Percentiles rank a stretch among this genome's conserved stretches.
These are phyloP conservation scores for Pegoplata infirma DNA, from an alignment of 2,888 invertebrate genomes.

Conservation along the genomic window DNA sequence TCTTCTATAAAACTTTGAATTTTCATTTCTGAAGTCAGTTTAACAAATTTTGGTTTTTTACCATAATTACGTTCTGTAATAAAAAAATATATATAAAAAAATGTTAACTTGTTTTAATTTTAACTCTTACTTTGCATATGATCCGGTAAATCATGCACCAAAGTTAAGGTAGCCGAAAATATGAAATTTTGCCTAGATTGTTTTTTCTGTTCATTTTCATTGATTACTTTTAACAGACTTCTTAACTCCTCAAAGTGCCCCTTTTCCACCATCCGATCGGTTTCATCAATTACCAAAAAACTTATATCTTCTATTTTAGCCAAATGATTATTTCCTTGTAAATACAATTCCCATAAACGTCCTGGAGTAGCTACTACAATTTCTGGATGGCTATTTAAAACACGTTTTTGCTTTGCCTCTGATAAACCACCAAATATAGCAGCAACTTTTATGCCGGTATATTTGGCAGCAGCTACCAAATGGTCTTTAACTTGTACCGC, in stretches of 20 bases:
- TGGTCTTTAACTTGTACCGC: conserved; percentile 96
- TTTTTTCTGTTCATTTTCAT: conserved; percentile 82
- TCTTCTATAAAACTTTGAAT: conserved; percentile 87
- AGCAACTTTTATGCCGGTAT: conserved; percentile 86
- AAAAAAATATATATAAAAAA: conserved; percentile 12
- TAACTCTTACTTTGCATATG: conserved; percentile 82
- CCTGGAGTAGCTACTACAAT: conserved; percentile 98
- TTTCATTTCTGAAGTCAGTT: conserved; percentile 87
- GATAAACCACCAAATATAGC: conserved; percentile 97
- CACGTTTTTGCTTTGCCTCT: conserved; percentile 93
- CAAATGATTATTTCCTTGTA: conserved; percentile 87
- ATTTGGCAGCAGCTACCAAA: conserved; percentile 87
- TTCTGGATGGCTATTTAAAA: conserved; percentile 90
- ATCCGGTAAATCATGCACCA: conserved; percentile 91
- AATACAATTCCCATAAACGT: conserved; percentile 94
- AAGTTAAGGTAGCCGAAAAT: conserved; percentile 97
- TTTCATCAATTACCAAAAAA: conserved; percentile 97
- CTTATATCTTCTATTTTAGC: conserved; percentile 86
- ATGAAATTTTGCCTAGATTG: conserved; percentile 92
- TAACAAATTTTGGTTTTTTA: conserved; percentile 79
- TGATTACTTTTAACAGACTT: conserved; percentile 88
- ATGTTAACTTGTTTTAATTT: not conserved
- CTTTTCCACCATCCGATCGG: conserved; percentile 97
- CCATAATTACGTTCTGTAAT: conserved; percentile 72
- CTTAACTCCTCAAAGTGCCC: conserved; percentile 97